Base-by-base conservation (phyloP, 37 sponge, comb jelly and placozoan genomes). In the Oscarella lobularis region DNA sequence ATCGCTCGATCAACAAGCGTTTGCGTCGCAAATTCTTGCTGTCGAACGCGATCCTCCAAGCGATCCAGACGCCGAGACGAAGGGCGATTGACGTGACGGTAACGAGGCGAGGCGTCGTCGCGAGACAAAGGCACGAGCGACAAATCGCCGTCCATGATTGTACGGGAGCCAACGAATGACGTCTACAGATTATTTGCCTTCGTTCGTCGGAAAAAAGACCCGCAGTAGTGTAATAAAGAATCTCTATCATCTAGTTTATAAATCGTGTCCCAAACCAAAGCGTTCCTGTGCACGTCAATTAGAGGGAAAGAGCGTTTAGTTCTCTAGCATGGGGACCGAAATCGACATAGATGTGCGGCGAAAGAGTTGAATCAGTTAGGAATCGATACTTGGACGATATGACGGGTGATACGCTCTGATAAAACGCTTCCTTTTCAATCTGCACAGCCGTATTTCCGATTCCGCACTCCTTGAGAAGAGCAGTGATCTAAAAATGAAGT, bases 341-440 rank as follows among this genome's bases (percentile, higher is more conserved):
- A 73, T 88, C 86, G 65, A 92, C 93, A 66, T 92, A 92, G 3
- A 88, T 73, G 33, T 88, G 83, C 6, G 93, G 89, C 4, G 84
- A 80, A 1, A 85, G 87, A 73, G 68, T 33, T 9, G 73, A 39
- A 32, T 35, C 3, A 20, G 40, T 20, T 33, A 66, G 39, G 30
- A 35, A 48, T 41, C 29, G 41, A 39, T 80, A 66, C 1, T 40
- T 73, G 41, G 48, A 31, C 1, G 39, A 31, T 0, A 37, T 35
- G 33, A 55, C 31, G 4, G 82, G 75, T 0, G 75, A 73, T 1
- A 14, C 71, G 5, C 6, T 32, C 37, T 70, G 83, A 4, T 37
- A 31, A 73, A 86, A 95, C 39, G 76, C 67, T 36, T 96, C 90
- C 66, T 96, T 96, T 78, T 96, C 94, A 35, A 96, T 85, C 75